These are phyloP conservation scores for Protonemura montana DNA, from an alignment of 2,888 invertebrate species.

Conservation along the genomic window DNA sequence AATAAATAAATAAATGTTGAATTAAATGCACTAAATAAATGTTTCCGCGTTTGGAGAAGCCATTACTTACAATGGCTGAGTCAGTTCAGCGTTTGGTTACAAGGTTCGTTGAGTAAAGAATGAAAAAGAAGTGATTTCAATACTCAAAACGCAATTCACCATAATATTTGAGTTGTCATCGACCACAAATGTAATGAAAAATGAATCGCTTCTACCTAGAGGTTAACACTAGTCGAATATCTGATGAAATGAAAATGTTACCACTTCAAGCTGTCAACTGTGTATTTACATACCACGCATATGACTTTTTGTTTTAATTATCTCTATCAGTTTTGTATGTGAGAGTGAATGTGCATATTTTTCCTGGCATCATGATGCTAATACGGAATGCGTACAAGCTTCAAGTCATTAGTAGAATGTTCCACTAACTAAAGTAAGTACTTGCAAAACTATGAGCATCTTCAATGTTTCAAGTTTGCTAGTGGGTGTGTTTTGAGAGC, in stretches of 20 bases:
- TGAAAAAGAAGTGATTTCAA: not conserved
- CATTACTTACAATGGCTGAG: not conserved
- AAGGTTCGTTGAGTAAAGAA: not conserved
- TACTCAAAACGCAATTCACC: not conserved
- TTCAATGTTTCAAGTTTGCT: slow-evolving; percentile 26
- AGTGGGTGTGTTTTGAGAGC: not conserved
- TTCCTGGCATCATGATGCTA: not conserved
- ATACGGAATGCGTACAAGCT: not conserved
- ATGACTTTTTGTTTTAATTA: no score
- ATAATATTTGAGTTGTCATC: no score
- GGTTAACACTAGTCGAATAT: no score
- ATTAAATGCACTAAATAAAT: not conserved
- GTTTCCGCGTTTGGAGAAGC: not conserved
- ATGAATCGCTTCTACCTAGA: no score
- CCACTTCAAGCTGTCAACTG: not conserved
- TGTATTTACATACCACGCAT: no score
- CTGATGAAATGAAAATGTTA: not conserved
- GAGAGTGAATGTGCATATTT: no score
- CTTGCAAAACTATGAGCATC: slow-evolving; percentile 17
- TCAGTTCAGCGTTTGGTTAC: not conserved
- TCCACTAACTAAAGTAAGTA: slow-evolving; percentile 20
- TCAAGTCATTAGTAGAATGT: slow-evolving; percentile 22
- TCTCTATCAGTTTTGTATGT: no score
- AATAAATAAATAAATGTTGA: not conserved
- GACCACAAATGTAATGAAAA: no score